These are phyloP conservation scores for Lasioglossum calceatum DNA, from an alignment of 2,888 invertebrate genomes.

Conservation along the genomic window DNA sequence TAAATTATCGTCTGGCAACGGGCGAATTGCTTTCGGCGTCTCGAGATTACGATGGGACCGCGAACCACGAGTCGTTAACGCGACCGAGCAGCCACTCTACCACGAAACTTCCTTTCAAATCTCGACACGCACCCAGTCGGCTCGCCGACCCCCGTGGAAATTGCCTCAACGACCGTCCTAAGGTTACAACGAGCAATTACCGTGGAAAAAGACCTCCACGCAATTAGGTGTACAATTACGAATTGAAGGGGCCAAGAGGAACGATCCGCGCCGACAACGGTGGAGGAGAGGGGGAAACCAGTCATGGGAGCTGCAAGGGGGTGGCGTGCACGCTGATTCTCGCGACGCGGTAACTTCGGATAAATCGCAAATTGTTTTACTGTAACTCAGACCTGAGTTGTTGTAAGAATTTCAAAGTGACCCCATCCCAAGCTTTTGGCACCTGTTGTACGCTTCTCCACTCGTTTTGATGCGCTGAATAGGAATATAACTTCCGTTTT, in stretches of 20 bases:
- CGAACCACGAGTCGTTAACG: background rate
- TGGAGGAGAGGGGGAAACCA: background rate
- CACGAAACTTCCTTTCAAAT: slow-evolving; percentile 39
- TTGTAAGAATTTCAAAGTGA: background rate
- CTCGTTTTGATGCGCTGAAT: background rate
- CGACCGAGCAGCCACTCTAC: background rate
- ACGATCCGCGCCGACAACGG: slow-evolving; percentile 4
- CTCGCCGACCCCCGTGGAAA: slow-evolving; percentile 29
- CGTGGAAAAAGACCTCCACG: slow-evolving; percentile 18
- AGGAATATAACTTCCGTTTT: background rate
- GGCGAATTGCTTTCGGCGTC: background rate
- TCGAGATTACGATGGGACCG: slow-evolving; percentile 13
- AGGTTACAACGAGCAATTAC: slow-evolving; percentile 54
- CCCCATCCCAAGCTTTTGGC: background rate
- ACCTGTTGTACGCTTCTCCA: background rate
- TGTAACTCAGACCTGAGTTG: background rate
- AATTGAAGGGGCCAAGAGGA: slow-evolving; percentile 30
- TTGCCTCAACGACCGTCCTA: slow-evolving; percentile 36
- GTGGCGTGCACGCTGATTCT: background rate
- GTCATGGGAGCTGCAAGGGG: background rate
- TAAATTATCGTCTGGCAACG: slow-evolving; percentile 28
- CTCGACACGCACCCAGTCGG: slow-evolving; percentile 26
- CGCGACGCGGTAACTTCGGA: background rate
- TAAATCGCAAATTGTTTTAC: background rate
- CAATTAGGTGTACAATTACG: slow-evolving; percentile 55